Percentiles rank a stretch among this genome's conserved stretches.
Conservation (phyloP, 2,888 invertebrate species). For the Ametastegia equiseti region DNA sequence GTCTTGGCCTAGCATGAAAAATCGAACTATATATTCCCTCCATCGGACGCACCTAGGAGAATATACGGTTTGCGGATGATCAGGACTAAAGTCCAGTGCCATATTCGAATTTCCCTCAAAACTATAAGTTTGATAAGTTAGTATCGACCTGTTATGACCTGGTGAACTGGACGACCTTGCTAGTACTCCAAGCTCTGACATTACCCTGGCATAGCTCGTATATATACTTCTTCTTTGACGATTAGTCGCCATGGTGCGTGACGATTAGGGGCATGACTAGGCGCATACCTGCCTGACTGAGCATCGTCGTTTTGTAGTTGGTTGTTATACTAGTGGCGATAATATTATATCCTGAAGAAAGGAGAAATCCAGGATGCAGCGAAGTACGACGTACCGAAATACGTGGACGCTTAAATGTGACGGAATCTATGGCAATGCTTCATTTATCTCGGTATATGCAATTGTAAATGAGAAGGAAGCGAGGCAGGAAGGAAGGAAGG, state of each 20-base stretch:
- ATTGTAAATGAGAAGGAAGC: slow-evolving; percentile 16
- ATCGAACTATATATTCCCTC: too few relatives aligned
- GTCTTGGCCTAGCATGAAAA: too few relatives aligned
- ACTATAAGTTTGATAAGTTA: background rate
- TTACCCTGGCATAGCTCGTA: background rate
- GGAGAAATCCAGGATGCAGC: background rate
- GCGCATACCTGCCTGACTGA: slow-evolving; percentile 68
- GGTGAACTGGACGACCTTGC: background rate
- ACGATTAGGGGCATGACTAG: slow-evolving; percentile 62
- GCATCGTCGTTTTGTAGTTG: slow-evolving; percentile 49
- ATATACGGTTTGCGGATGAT: too few relatives aligned
- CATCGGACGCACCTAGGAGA: too few relatives aligned
- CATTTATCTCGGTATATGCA: too few relatives aligned
- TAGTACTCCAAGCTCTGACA: background rate
- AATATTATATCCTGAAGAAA: background rate
- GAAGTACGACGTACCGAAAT: too few relatives aligned
- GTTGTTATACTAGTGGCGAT: background rate
- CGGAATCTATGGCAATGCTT: too few relatives aligned
- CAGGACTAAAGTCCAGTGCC: too few relatives aligned
- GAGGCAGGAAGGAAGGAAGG: background rate
- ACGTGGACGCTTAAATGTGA: too few relatives aligned
- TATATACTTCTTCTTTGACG: slow-evolving; percentile 32
- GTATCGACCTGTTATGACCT: slow-evolving; percentile 10
- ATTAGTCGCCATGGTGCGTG: slow-evolving; percentile 13
- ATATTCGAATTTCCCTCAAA: too few relatives aligned